These are phyloP conservation scores for Mythimna lalbum DNA, from an alignment of 2,888 invertebrate species.

Conservation along the genomic window DNA sequence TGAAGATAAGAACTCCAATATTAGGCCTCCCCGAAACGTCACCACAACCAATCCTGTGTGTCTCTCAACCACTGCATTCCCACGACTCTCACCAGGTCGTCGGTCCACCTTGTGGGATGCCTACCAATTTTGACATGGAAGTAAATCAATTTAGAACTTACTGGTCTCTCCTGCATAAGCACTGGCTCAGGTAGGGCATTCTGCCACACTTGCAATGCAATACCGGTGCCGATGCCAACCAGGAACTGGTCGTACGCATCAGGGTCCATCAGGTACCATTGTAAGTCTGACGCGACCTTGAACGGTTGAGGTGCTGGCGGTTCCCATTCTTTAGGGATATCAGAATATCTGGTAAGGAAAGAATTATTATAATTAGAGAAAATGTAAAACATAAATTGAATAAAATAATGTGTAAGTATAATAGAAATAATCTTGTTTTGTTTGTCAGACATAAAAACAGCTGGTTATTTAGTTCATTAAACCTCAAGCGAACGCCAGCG, in stretches of 20 bases:
- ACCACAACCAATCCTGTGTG: no score
- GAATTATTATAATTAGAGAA: not conserved
- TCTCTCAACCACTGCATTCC: no score
- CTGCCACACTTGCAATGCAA: conserved; percentile 96
- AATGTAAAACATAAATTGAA: no score
- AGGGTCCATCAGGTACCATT: conserved; percentile 97
- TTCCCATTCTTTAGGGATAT: conserved; percentile 98
- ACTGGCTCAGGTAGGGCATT: conserved; percentile 97
- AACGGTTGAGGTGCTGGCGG: conserved; percentile 97
- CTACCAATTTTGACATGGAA: not conserved
- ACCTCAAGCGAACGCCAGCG: no score
- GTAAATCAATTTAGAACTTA: conserved; percentile 75
- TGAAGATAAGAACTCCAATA: no score
- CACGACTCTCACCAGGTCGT: no score
- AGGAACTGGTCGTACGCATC: conserved; percentile 99
- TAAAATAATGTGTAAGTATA: not conserved
- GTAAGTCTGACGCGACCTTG: conserved; percentile 97
- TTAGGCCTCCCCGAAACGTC: no score
- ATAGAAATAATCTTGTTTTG: not conserved
- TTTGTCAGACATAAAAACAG: not conserved
- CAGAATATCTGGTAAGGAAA: conserved; percentile 92
- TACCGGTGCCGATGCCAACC: conserved; percentile 96
- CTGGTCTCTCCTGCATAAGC: conserved; percentile 95
- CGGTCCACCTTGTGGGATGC: no score
- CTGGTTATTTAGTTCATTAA: not conserved